A percentile compares a stretch with the other conserved stretches of the same genome.
Conservation (phyloP, 37 sponge, comb jelly and placozoan genomes). For the Geodia barretti region DNA sequence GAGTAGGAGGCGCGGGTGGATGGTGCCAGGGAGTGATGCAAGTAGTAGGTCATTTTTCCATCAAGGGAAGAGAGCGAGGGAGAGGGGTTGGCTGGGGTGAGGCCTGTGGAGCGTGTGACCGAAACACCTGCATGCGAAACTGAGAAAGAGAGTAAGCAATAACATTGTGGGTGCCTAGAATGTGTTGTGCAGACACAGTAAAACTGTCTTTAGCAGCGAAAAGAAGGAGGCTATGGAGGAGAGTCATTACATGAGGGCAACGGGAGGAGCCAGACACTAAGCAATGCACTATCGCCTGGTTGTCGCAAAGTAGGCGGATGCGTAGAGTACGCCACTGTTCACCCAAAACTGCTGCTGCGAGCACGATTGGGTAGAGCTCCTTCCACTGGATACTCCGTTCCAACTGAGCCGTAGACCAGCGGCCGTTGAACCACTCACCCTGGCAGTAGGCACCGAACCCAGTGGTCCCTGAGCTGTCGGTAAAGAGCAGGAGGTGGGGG, state of each 20-base stretch:
- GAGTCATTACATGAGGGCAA: neutral
- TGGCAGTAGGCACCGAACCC: conserved; percentile 28
- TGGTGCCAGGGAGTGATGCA: neutral
- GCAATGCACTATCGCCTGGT: conserved; percentile 13
- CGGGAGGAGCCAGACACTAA: neutral
- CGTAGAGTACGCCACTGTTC: neutral
- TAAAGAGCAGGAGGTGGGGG: neutral
- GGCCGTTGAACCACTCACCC: neutral
- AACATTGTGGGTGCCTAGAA: conserved; percentile 11
- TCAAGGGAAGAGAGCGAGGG: neutral
- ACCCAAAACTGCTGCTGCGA: conserved; percentile 28
- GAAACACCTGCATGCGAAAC: conserved; percentile 17
- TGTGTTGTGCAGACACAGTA: conserved; percentile 9
- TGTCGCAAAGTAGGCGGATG: conserved; percentile 23
- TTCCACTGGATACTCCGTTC: conserved; percentile 4
- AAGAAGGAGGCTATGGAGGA: conserved; percentile 2
- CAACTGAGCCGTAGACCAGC: neutral
- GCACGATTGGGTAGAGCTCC: conserved; percentile 25
- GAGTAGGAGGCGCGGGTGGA: conserved; percentile 2
- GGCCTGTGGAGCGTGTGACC: conserved; percentile 8
- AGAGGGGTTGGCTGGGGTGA: neutral
- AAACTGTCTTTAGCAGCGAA: conserved; percentile 1
- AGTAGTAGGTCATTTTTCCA: neutral
- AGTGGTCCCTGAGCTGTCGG: conserved; percentile 5
- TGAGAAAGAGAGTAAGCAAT: conserved; percentile 24